Evolutionary conservation across 2,797 vertebrate species (phyloP).

Genomic region (Meriones psammophilus): DNA sequence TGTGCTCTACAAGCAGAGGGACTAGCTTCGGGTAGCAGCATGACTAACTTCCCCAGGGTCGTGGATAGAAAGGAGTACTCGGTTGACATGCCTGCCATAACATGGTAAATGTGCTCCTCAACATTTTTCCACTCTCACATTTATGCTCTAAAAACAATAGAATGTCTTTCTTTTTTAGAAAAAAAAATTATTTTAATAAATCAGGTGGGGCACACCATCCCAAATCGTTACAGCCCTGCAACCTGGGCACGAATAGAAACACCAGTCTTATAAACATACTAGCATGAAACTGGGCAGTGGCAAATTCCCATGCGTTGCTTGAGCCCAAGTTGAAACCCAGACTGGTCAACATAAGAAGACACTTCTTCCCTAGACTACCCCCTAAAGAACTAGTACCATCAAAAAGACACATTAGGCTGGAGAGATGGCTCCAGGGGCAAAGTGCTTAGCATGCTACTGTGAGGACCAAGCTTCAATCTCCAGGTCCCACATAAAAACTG

Average conservation of each 20-base stretch:
- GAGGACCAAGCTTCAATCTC: background rate
- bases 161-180: background rate
- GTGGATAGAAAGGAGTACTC: background rate
- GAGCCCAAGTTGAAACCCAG: background rate
- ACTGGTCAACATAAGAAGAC: background rate
- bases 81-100: slow-evolving; percentile 5
- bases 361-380: background rate
- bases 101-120: slow-evolving; percentile 37
- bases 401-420: background rate
- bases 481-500: background rate
- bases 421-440: background rate
- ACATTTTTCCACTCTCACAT: slow-evolving; percentile 43
- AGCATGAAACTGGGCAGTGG: background rate
- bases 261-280: background rate
- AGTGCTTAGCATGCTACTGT: background rate
- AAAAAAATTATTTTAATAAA: background rate
- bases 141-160: slow-evolving; percentile 45
- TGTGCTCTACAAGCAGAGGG: background rate
- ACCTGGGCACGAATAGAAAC: background rate
- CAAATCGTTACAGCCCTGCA: slow-evolving; percentile 23
- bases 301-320: too few relatives aligned
- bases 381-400: background rate
- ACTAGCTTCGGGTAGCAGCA: slow-evolving; percentile 3
- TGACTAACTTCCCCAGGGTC: slow-evolving; percentile 55
- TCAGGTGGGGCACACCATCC: background rate